Conservation (phyloP, 2,113 vertebrate genomes). For the Tonatia bakeri region DNA sequence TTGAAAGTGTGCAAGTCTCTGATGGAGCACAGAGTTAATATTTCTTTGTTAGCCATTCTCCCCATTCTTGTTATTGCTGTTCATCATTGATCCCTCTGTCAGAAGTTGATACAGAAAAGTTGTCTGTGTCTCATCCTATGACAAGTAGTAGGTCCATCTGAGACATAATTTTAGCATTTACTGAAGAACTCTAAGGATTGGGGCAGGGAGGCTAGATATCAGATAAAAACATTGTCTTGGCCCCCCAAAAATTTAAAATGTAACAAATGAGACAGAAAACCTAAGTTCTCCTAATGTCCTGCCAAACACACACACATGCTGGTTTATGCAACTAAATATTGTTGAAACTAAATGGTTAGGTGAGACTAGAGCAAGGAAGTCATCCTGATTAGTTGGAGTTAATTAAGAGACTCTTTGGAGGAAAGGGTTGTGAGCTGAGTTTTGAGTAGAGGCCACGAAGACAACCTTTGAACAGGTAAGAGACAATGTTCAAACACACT, state of each 20-base stretch:
- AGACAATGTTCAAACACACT: not conserved
- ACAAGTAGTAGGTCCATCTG: not conserved
- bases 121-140: not conserved
- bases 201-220: not conserved
- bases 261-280: not conserved
- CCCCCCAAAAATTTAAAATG: not conserved
- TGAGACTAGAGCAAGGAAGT: slow-evolving; percentile 26
- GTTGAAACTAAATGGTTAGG: not conserved
- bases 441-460: not conserved
- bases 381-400: not conserved
- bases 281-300: not conserved
- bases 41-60: not conserved
- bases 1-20: not conserved
- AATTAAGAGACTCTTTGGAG: not conserved
- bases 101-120: not conserved
- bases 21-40: not conserved
- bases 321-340: not conserved
- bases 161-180: slow-evolving; percentile 38
- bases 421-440: not conserved
- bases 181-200: not conserved
- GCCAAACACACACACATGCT: not conserved
- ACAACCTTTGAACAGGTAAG: not conserved
- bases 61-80: not conserved
- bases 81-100: not conserved
- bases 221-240: not conserved